Evolutionary conservation across 2,797 vertebrate species (phyloP).

Genomic region (Lophura swinhoii): DNA sequence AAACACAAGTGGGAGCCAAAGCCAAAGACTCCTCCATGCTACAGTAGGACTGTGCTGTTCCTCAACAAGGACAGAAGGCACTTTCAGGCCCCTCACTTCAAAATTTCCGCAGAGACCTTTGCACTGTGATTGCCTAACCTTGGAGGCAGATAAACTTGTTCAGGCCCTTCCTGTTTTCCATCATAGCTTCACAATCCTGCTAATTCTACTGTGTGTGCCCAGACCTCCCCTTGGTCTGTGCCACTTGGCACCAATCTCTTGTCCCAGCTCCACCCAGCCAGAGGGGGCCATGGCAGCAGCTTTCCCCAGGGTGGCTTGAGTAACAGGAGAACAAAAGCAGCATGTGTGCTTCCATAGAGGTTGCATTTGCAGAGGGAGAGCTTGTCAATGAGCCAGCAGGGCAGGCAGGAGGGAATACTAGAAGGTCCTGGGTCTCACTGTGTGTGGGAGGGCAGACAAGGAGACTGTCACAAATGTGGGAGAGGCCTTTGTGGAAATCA

Average conservation of each 20-base stretch:
- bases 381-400: accelerated
- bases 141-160: background rate
- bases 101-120: background rate
- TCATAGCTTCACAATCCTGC: background rate
- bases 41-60: background rate
- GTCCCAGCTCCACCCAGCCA: background rate
- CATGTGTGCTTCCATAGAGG: background rate
- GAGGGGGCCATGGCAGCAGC: background rate
- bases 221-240: background rate
- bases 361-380: background rate
- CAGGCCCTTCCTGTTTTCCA: background rate
- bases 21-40: background rate
- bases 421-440: background rate
- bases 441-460: background rate
- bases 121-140: background rate
- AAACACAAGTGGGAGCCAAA: background rate
- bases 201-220: background rate
- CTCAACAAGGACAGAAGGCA: background rate
- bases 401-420: background rate
- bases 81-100: background rate
- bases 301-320: background rate
- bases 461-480: background rate
- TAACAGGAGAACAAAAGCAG: background rate
- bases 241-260: background rate
- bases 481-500: background rate